Base-by-base conservation (phyloP, 2,113 vertebrate species). In the Pimephales promelas region DNA sequence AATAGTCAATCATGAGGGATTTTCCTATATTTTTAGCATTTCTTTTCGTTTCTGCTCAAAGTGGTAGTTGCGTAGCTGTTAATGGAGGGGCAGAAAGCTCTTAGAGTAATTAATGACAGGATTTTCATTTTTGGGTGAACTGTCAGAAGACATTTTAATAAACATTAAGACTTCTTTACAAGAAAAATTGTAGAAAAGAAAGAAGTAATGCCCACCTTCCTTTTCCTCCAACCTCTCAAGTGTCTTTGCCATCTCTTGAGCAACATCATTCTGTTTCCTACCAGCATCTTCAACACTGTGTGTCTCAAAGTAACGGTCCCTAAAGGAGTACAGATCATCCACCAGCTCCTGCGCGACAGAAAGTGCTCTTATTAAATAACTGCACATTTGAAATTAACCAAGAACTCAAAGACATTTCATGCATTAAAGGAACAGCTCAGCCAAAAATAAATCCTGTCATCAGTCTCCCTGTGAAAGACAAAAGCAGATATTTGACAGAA, bases 221-320 rank as follows among this genome's bases (percentile, higher is more conserved):
- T 92, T 92, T 80, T 95, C 93, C 70, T 95, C 91, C 87, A 97
- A 94, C 83, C 89, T 92, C 86, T 85, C 89, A 40, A 97, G 82
- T 0, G 90, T 95, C 86, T 91, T 93, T 71, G 94, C 90, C 90
- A 95, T 94, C 88, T 95, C 92, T 13, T 93, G 74, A 7, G 47
- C 83, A 3, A 97, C 95, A 66, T 97, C 94, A 20, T 90, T 91
- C 11, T 94, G 94, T 88, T 97, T 97, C 75, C 64, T 92, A 0
- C 89, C 91, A 49, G 96, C 96, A 86, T 96, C 92, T 84, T 96
- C 95, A 52, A 96, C 92, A 57, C 90, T 84, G 52, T 95, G 96
- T 28, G 92, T 94, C 88, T 97, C 96, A 74, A 97, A 97, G 89
- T 97, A 97, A 87, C 92, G 90, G 70, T 97, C 97, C 89, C 96